Base-by-base conservation (phyloP, 2,888 invertebrate species). In the Dasysyrphus tricinctus region DNA sequence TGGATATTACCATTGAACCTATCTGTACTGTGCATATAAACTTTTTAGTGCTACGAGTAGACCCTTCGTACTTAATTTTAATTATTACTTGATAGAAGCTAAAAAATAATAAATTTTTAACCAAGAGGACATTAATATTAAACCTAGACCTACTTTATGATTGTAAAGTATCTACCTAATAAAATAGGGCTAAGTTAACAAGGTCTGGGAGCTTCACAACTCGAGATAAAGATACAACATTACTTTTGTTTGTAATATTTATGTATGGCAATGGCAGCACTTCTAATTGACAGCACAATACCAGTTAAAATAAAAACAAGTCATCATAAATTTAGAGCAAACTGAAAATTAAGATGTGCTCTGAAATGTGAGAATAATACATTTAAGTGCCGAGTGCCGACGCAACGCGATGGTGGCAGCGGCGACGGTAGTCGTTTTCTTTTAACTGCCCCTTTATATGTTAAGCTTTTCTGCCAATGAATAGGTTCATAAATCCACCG, bases 401-500 rank as follows among this genome's bases (percentile, higher is more conserved):
- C 14, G 16, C 2, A 9, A 1, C 34, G 9, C 34, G n/a, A 11
- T 32, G n/a, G n/a, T n/a, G n/a, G n/a, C n/a, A n/a, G 4, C 39
- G 0, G 37, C 39, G 14, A 56, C 39, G 9, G 24, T 42, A 44
- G n/a, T 16, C 37, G 34, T 37, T 32, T 56, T 14, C 49, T n/a
- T 9, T n/a, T 54, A 54, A 29, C 57, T 47, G 49, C 72, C 81
- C 65, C 32, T 56, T 14, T 51, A 42, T 19, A 37, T 19, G n/a
- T 12, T 42, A 65, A 47, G n/a, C 32, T 8, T 37, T 24, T 59
- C 54, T 61, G 24, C 73, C 73, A 69, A 70, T 79, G 83, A 83
- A 83, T 79, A 24, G 79, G 42, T 44, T 49, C 83, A 83, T 83
- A 83, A 83, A 83, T 83, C 14, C 69, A 69, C 74, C 78, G 54